Conservation (phyloP, 2,888 invertebrate species). For the Rambutsinella grinnellia region DNA sequence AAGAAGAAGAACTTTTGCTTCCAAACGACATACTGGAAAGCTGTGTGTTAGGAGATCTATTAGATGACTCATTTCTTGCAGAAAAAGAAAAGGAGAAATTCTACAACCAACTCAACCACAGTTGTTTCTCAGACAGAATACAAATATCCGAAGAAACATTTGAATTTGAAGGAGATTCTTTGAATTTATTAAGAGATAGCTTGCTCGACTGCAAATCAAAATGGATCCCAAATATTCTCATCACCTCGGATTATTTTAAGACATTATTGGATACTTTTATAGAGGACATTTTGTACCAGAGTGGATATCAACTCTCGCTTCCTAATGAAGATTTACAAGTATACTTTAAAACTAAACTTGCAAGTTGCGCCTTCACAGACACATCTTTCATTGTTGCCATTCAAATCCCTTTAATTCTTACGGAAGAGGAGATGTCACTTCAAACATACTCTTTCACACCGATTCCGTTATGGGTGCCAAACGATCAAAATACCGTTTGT, state of each 20-base stretch:
- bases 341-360: slow-evolving; percentile 9
- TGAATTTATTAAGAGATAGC: not conserved
- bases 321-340: not conserved
- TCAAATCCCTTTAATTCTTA: slow-evolving; percentile 23
- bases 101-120: not conserved
- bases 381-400: slow-evolving; percentile 31
- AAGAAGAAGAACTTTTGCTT: not conserved
- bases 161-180: not conserved
- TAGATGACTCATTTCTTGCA: not conserved
- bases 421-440: not conserved
- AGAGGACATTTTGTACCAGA: not conserved
- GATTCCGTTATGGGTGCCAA: slow-evolving; percentile 34
- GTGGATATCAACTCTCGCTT: slow-evolving; percentile 4
- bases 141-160: not conserved
- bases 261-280: not conserved
- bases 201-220: slow-evolving; percentile 35
- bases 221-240: slow-evolving; percentile 27
- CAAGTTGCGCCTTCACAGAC: slow-evolving; percentile 29
- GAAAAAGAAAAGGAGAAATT: slow-evolving; percentile 1
- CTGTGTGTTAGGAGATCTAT: slow-evolving; percentile 8
- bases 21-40: not conserved
- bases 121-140: slow-evolving; percentile 22
- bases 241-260: not conserved
- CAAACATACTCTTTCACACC: slow-evolving; percentile 17
- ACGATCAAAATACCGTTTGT: slow-evolving; percentile 24